Conservation (phyloP, 2,113 vertebrate genomes). For the Microtus oregoni region DNA sequence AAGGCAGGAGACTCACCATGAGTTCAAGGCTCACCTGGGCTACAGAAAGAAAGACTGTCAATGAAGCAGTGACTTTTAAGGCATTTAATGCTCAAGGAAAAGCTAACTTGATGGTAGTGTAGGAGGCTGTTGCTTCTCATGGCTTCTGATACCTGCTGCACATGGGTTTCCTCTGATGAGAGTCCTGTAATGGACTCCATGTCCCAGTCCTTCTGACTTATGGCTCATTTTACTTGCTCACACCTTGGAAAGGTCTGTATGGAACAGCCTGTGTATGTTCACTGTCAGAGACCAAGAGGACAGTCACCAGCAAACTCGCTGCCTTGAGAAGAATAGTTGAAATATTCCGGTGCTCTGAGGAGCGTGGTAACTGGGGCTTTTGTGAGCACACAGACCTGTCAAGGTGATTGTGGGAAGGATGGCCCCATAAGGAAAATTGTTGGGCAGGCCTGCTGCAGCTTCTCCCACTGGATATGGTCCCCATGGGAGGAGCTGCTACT, state of each 20-base stretch:
- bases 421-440: too few relatives aligned
- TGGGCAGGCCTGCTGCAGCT: background rate
- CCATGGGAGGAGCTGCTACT: background rate
- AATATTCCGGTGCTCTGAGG: background rate
- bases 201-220: too few relatives aligned
- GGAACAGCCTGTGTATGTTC: background rate
- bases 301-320: background rate
- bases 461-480: too few relatives aligned
- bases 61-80: background rate
- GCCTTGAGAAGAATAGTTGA: background rate
- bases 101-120: too few relatives aligned
- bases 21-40: background rate
- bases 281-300: background rate
- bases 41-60: background rate
- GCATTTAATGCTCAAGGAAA: too few relatives aligned
- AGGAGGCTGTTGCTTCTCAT: accelerated
- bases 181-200: background rate
- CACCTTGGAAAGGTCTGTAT: background rate
- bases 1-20: background rate
- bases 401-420: background rate
- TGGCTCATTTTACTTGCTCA: background rate
- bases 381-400: background rate
- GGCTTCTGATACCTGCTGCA: background rate
- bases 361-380: background rate
- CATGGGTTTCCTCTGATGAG: background rate